A percentile compares a stretch with the other conserved stretches of the same genome.
Conservation (phyloP, 2,113 vertebrate genomes). For the Lynx canadensis region DNA sequence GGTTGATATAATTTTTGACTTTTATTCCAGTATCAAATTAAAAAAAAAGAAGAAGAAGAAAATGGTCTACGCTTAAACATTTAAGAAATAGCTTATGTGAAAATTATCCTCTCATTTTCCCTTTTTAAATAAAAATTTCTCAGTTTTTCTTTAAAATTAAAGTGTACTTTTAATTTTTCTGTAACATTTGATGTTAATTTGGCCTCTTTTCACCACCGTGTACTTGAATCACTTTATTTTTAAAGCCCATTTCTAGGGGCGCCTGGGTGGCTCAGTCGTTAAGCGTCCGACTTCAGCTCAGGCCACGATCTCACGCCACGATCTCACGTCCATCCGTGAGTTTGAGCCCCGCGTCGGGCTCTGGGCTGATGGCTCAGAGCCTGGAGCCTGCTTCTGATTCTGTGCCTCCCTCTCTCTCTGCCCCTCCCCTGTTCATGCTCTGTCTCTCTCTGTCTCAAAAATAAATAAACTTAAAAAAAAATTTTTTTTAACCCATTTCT, state of each 20-base stretch:
- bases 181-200: not conserved
- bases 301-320: rapidly evolving
- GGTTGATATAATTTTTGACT: not conserved
- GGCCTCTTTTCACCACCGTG: not conserved
- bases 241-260: not conserved
- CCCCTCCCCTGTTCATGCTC: too few relatives aligned
- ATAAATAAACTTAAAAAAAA: too few relatives aligned
- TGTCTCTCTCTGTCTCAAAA: too few relatives aligned
- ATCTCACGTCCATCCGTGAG: too few relatives aligned
- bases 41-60: not conserved
- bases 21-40: not conserved
- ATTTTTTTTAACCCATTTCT: not conserved
- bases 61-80: not conserved
- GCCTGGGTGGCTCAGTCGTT: too few relatives aligned
- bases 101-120: not conserved
- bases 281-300: too few relatives aligned
- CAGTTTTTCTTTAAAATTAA: constrained; percentile 7
- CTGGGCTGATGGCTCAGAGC: too few relatives aligned
- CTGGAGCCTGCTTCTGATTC: too few relatives aligned
- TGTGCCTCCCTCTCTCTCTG: too few relatives aligned
- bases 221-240: not conserved
- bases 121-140: not conserved
- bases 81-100: not conserved
- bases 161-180: not conserved
- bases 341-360: too few relatives aligned